Percentiles rank a stretch among this genome's conserved stretches.
Evolutionary conservation across 2,888 invertebrate species (phyloP).

Genomic region (Anaspis maculata): DNA sequence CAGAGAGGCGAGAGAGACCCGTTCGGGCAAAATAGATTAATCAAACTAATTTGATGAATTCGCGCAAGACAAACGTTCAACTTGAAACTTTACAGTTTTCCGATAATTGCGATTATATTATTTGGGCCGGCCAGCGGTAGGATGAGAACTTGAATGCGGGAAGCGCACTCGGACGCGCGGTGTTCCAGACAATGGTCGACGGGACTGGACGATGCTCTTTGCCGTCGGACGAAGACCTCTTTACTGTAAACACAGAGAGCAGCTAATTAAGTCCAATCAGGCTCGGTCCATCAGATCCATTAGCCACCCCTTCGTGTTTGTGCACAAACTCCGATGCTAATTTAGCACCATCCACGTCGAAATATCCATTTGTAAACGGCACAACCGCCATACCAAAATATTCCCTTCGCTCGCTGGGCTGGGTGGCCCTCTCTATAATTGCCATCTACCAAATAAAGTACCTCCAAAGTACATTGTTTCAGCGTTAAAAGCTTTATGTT

Average conservation of each 20-base stretch:
- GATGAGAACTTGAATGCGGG: no score
- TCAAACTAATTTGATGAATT: constrained; percentile 2
- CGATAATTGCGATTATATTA: constrained; percentile 7
- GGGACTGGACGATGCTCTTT: background rate
- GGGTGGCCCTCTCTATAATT: no score
- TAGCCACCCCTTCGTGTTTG: constrained; percentile 43
- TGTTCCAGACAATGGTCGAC: constrained; percentile 7
- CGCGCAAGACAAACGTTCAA: constrained; percentile 3
- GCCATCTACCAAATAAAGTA: constrained; percentile 13
- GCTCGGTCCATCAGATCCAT: constrained; percentile 47
- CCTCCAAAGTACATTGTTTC: constrained; percentile 13
- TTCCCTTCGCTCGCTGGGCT: constrained; percentile 11
- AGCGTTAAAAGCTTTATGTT: constrained; percentile 11
- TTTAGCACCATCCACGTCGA: constrained; percentile 35
- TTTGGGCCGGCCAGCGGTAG: constrained; percentile 1
- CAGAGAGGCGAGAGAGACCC: no score
- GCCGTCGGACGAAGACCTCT: constrained; percentile 19
- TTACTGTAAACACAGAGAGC: constrained; percentile 40
- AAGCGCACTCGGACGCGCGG: no score
- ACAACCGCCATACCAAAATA: constrained; percentile 19
- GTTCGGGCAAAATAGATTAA: background rate
- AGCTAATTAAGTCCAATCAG: constrained; percentile 56
- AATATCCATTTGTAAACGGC: constrained; percentile 37
- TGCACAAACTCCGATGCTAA: constrained; percentile 42
- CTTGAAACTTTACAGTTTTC: constrained; percentile 5